Conservation (phyloP, 2,113 vertebrate genomes). For the Puntigrus tetrazona region DNA sequence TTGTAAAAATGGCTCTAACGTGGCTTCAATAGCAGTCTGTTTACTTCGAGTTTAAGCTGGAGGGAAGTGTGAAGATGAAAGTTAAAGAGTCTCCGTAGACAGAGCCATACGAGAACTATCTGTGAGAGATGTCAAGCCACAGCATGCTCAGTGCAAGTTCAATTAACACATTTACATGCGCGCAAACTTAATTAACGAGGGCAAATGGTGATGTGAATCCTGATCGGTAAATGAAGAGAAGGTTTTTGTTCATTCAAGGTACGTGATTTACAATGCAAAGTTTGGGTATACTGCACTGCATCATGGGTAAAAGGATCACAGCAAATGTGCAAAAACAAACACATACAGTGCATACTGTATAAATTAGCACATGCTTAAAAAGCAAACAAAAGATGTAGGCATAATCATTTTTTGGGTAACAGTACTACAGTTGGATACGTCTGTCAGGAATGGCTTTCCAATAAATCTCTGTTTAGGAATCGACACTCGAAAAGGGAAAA, state of each 20-base stretch:
- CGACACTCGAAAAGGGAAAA: constrained; percentile 19
- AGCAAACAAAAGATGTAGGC: not conserved
- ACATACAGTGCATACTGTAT: constrained; percentile 20
- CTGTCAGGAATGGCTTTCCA: constrained; percentile 9
- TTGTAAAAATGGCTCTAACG: not conserved
- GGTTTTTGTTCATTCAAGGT: not conserved
- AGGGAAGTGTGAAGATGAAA: not conserved
- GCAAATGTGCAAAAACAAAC: constrained; percentile 23
- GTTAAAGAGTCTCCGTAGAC: constrained; percentile 17
- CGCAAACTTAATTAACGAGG: not conserved
- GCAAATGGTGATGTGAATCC: not conserved
- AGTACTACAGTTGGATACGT: not conserved
- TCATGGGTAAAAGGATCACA: constrained; percentile 26
- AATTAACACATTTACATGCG: constrained; percentile 21
- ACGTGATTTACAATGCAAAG: not conserved
- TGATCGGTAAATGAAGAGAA: not conserved
- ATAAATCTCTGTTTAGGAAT: not conserved
- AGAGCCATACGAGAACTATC: not conserved
- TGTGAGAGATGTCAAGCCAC: constrained; percentile 2
- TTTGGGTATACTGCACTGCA: constrained; percentile 15
- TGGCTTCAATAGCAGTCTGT: constrained; percentile 5
- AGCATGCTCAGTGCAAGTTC: constrained; percentile 36
- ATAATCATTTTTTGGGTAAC: not conserved
- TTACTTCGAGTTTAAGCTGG: constrained; percentile 2
- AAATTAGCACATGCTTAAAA: constrained; percentile 23